Evolutionary conservation across 2,113 vertebrate genomes (phyloP).

Genomic region (Galbula dea): DNA sequence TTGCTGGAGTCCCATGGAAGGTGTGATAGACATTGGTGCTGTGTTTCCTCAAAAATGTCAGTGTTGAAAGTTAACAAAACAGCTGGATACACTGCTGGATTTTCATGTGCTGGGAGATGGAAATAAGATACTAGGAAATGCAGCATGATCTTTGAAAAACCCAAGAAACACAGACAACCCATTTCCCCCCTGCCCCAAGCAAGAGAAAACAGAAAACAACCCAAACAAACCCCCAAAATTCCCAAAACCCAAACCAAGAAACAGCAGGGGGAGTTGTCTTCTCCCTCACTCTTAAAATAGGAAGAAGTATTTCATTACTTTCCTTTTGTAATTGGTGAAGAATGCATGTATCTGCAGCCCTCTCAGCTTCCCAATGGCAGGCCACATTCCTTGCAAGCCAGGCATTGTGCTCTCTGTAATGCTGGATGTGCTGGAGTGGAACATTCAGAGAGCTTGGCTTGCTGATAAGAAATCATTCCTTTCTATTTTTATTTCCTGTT

Average conservation of each 20-base stretch:
- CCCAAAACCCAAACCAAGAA: not conserved
- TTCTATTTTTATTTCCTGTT: constrained; percentile 53
- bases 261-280: not conserved
- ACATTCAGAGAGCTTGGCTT: not conserved
- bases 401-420: constrained; percentile 17
- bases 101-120: not conserved
- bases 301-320: not conserved
- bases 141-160: not conserved
- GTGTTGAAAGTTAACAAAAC: not conserved
- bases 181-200: too few species aligned
- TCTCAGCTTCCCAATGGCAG: not conserved
- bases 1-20: not conserved
- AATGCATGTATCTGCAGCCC: not conserved
- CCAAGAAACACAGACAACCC: rapidly evolving
- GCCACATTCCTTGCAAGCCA: constrained; percentile 15
- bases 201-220: not conserved
- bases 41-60: not conserved
- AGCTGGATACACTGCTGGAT: not conserved
- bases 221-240: not conserved
- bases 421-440: not conserved
- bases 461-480: constrained; percentile 51
- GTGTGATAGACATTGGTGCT: not conserved
- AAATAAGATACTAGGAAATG: not conserved
- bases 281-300: not conserved
- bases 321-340: not conserved